Percentiles rank a stretch among this genome's conserved stretches.
phyloP scores from a whole-genome alignment of 2,797 vertebrate species.

The Esox lucius region DNA sequence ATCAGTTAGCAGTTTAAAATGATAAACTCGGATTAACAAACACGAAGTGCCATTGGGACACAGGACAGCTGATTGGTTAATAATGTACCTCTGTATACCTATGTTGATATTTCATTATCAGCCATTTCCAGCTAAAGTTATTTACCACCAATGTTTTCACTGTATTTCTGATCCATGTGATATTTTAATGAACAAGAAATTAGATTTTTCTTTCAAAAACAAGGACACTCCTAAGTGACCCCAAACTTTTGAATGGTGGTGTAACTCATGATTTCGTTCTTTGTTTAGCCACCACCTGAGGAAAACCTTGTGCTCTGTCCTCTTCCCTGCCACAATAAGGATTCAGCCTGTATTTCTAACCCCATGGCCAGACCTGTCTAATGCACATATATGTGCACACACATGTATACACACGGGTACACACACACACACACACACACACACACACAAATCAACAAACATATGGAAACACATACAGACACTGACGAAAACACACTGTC shows the following conservation, averaged over 20 bases:
- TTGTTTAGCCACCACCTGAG: constrained; percentile 23
- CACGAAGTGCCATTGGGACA: too few relatives aligned
- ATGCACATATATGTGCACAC: constrained; percentile 40
- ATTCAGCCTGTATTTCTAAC: constrained; percentile 35
- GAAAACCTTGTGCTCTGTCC: constrained; percentile 22
- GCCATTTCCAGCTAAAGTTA: too few relatives aligned
- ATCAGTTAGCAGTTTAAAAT: too few relatives aligned
- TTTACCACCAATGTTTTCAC: too few relatives aligned
- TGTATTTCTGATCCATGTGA: not conserved
- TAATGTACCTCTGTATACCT: too few relatives aligned
- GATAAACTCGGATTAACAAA: too few relatives aligned
- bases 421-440: constrained; percentile 7
- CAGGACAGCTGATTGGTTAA: too few relatives aligned
- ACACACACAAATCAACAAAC: constrained; percentile 31
- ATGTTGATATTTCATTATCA: too few relatives aligned
- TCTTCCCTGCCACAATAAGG: constrained; percentile 28
- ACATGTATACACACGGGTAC: constrained; percentile 6
- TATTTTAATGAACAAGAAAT: too few relatives aligned
- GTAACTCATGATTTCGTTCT: constrained; percentile 26
- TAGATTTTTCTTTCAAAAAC: too few relatives aligned
- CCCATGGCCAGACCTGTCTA: constrained; percentile 38
- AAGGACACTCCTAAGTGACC: too few relatives aligned
- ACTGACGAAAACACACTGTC: constrained; percentile 42
- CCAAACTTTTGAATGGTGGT: too few relatives aligned
- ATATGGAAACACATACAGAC: not conserved